phyloP scores from a whole-genome alignment of 2,797 vertebrate species.

The Clarias platycephalus region DNA sequence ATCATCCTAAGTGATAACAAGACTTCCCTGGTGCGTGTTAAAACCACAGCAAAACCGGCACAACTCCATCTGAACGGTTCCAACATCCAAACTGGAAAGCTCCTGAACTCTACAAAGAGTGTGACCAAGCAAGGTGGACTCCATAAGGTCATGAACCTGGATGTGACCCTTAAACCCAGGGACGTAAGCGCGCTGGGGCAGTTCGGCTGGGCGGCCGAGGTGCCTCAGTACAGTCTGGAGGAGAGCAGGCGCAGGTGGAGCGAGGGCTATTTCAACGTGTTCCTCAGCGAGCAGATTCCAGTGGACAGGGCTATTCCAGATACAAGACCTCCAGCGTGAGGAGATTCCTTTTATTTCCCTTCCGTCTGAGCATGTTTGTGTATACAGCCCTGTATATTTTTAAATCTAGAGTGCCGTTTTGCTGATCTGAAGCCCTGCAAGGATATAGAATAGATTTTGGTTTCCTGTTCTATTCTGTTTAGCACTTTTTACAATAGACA shows the following conservation, averaged over 20 bases:
- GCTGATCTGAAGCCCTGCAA: not conserved
- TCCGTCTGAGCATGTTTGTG: not conserved
- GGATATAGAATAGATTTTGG: not conserved
- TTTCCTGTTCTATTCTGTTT: not conserved
- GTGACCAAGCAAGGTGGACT: slow-evolving; percentile 55
- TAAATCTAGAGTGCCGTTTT: not conserved
- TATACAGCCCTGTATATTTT: not conserved
- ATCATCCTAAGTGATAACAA: not conserved
- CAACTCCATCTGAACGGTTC: slow-evolving; percentile 27
- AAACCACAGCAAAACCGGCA: slow-evolving; percentile 6
- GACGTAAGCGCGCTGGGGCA: slow-evolving; percentile 83
- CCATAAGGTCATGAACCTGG: slow-evolving; percentile 83
- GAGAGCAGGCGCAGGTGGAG: slow-evolving; percentile 85
- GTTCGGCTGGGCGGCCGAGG: slow-evolving; percentile 78
- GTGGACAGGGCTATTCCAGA: slow-evolving; percentile 88
- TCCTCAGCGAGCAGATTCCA: slow-evolving; percentile 92
- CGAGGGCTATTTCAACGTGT: slow-evolving; percentile 95
- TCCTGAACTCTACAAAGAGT: slow-evolving; percentile 32
- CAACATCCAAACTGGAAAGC: not conserved
- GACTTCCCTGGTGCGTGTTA: not conserved
- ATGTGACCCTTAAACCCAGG: slow-evolving; percentile 79
- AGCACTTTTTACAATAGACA: not conserved
- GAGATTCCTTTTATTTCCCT: not conserved
- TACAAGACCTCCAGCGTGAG: slow-evolving; percentile 89
- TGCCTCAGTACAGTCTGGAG: slow-evolving; percentile 73